Evolutionary conservation across 2,888 invertebrate genomes (phyloP).

Genomic region (Dynastes grantii): DNA sequence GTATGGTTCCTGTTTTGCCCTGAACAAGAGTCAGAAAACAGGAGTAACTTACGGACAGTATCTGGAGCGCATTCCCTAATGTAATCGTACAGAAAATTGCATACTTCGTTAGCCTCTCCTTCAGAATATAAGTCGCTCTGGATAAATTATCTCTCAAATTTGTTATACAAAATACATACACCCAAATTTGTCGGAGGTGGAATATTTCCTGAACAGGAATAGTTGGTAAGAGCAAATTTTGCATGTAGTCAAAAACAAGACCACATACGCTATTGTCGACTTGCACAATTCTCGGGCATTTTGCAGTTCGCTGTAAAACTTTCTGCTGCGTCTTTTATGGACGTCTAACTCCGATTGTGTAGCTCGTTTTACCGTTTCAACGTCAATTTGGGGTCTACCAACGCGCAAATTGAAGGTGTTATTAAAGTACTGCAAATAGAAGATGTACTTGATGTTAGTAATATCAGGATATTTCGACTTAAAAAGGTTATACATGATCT

Average conservation of each 20-base stretch:
- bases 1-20: conserved; percentile 40
- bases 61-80: not conserved
- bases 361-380: conserved; percentile 52
- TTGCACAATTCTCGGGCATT: conserved; percentile 45
- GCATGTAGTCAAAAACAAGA: conserved; percentile 57
- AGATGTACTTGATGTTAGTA: conserved; percentile 51
- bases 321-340: conserved; percentile 55
- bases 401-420: conserved; percentile 51
- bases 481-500: conserved; percentile 33
- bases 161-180: conserved; percentile 50
- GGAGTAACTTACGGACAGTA: conserved; percentile 32
- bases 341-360: conserved; percentile 54
- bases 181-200: conserved; percentile 56
- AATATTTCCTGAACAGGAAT: conserved; percentile 58
- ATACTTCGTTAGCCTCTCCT: too few relatives aligned
- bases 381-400: conserved; percentile 49
- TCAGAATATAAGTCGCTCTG: conserved; percentile 12
- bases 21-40: conserved; percentile 46
- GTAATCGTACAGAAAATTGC: too few relatives aligned
- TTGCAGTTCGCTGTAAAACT: conserved; percentile 53
- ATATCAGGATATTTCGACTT: conserved; percentile 44
- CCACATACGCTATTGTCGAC: conserved; percentile 37
- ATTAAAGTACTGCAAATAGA: conserved; percentile 50
- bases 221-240: conserved; percentile 55
- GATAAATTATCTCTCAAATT: too few relatives aligned